Base-by-base conservation (phyloP, 2,797 vertebrate species). In the Sebastes matsubarae region DNA sequence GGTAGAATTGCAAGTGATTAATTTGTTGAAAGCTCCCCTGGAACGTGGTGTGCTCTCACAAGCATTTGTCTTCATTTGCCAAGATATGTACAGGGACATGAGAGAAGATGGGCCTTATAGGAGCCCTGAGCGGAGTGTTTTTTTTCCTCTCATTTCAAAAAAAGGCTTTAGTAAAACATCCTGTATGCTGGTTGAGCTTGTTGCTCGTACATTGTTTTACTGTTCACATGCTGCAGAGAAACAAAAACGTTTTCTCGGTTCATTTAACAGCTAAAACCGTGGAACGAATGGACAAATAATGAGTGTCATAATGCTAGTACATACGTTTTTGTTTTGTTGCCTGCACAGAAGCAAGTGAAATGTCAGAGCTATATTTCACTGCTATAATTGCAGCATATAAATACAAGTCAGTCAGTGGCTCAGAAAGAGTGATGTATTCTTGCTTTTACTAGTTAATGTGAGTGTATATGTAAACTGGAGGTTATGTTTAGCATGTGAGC, bases 51-150 rank as follows among this genome's bases (percentile, higher is more conserved):
- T 65, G 79, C 88, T 86, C 84, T 79, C 90, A 80, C 86, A 81
- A 78, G 84, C 88, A 95, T 96, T 95, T 92, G 93, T 96, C 95
- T 96, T 96, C 94, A 95, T 96, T 93, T 93, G 87, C 89, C 88
- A 86, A 89, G 87, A 93, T 89, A 87, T 90, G 91, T 88, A 80
- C 85, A 79, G 82, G 80, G 92, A 93, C 92, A 82, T 81, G 82
- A 91, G 86, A 76, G 92, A 42, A 42, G 92, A 94, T 88, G 88
- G 86, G 82, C 75, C 88, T 84, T 72, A 25, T 0, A 18, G 36
- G 87, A 89, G 84, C 77, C 89, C 85, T 65, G 77, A 84, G 80
- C 75, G 36, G 55, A 71, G 58, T 29, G 50, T 30, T 68, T 30
- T 29, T 54, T 13, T 52, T 12, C 14, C 25, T 8, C 54, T 66